phyloP scores from a whole-genome alignment of 1,140 invertebrate species.

The Zaprionus africanus region DNA sequence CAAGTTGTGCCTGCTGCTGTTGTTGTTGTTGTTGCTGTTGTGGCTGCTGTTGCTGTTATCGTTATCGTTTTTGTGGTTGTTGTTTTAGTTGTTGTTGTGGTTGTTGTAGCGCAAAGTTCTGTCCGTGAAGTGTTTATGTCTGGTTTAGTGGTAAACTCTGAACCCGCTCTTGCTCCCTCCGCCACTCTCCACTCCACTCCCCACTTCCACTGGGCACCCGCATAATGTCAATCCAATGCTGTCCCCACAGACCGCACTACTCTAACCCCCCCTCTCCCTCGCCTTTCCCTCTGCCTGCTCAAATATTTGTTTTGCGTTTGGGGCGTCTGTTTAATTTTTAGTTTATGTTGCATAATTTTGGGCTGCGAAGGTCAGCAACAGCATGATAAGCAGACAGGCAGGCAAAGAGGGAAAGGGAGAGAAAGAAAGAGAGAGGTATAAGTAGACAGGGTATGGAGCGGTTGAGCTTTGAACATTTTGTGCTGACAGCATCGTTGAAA shows the following conservation, averaged over 20 bases:
- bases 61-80: conserved; percentile 15
- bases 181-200: not conserved
- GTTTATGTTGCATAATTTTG: conserved; percentile 78
- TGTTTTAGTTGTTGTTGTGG: conserved; percentile 10
- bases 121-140: conserved; percentile 66
- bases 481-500: conserved; percentile 50
- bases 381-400: conserved; percentile 19
- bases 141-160: conserved; percentile 57
- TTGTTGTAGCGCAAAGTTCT: conserved; percentile 27
- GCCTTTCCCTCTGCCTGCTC: not conserved
- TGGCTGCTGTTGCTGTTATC: not conserved
- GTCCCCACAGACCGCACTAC: not conserved
- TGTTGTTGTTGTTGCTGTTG: conserved; percentile 20
- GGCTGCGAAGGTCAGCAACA: conserved; percentile 35
- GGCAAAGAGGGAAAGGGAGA: not conserved
- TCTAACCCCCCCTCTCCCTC: not conserved
- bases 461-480: conserved; percentile 33
- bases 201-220: conserved; percentile 18
- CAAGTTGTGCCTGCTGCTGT: conserved; percentile 11
- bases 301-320: conserved; percentile 42
- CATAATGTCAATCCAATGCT: conserved; percentile 30
- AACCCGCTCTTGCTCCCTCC: not conserved
- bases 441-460: not conserved
- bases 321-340: conserved; percentile 70
- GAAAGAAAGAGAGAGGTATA: not conserved